phyloP scores from a whole-genome alignment of 2,888 invertebrate genomes.

The Drosophila nigritarsus region DNA sequence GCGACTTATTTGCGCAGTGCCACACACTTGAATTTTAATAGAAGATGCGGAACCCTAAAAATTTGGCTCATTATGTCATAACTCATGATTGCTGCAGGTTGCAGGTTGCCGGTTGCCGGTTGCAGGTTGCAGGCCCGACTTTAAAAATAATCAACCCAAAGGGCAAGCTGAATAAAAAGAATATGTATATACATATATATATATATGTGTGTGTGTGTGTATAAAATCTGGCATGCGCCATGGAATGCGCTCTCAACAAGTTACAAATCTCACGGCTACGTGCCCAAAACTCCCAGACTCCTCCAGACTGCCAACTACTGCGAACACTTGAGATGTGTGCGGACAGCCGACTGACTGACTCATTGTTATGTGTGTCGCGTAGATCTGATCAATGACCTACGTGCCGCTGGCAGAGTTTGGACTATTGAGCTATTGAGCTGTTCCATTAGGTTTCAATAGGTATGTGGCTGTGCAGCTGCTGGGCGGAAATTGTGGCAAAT shows the following conservation, averaged over 20 bases:
- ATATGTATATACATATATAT: neutral
- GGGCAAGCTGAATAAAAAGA: neutral
- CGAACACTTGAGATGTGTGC: neutral
- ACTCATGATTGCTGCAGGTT: conserved; percentile 62
- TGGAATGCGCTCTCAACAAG: conserved; percentile 62
- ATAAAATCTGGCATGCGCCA: conserved; percentile 60
- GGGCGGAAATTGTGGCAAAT: conserved; percentile 76
- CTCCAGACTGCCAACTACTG: neutral
- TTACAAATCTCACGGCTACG: conserved; percentile 62
- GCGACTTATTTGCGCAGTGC: conserved; percentile 48
- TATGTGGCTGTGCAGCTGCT: conserved; percentile 3
- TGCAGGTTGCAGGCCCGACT: conserved; percentile 29
- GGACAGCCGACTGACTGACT: conserved; percentile 45
- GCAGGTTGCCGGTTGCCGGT: conserved; percentile 38
- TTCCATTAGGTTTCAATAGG: conserved; percentile 77
- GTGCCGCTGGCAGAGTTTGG: conserved; percentile 55
- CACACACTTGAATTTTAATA: conserved; percentile 77
- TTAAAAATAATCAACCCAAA: conserved; percentile 63
- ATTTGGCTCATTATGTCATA: conserved; percentile 66
- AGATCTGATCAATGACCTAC: conserved; percentile 83
- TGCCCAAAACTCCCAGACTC: conserved; percentile 43
- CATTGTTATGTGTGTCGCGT: conserved; percentile 82
- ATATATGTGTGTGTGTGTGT: conserved; percentile 18
- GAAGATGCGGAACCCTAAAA: conserved; percentile 48
- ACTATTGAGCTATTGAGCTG: conserved; percentile 56